Evolutionary conservation across 2,797 vertebrate species (phyloP).

Genomic region (Meda fulgida): DNA sequence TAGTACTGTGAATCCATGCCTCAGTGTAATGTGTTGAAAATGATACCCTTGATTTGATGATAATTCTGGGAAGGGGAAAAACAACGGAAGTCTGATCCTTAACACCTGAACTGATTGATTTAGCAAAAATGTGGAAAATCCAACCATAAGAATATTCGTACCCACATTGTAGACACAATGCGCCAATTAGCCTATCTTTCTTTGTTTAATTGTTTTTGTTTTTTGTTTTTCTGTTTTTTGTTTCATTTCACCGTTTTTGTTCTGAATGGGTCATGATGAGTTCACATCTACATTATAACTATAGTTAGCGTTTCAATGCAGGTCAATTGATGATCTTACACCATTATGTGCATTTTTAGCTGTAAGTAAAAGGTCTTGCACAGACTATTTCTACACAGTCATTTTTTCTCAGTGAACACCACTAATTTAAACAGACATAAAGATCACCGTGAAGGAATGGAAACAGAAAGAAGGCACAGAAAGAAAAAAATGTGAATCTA

Average conservation of each 20-base stretch:
- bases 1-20: constrained; percentile 66
- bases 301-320: constrained; percentile 2
- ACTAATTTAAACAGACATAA: constrained; percentile 27
- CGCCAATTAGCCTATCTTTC: not conserved
- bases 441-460: constrained; percentile 20
- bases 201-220: constrained; percentile 1
- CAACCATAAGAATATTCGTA: not conserved
- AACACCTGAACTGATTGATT: constrained; percentile 3
- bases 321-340: constrained; percentile 2
- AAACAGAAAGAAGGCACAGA: not conserved
- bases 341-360: not conserved
- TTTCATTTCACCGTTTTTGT: not conserved
- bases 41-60: constrained; percentile 34
- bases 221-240: not conserved
- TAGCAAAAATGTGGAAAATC: constrained; percentile 8
- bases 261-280: constrained; percentile 1
- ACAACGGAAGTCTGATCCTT: constrained; percentile 7
- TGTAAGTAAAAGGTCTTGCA: constrained; percentile 13
- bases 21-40: constrained; percentile 37
- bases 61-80: constrained; percentile 38
- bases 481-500: not conserved
- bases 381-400: not conserved
- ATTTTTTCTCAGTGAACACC: not conserved
- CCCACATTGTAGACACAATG: not conserved
- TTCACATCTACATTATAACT: not conserved